Evolutionary conservation across 2,888 invertebrate genomes (phyloP).

Genomic region (Lepidonotus clava): DNA sequence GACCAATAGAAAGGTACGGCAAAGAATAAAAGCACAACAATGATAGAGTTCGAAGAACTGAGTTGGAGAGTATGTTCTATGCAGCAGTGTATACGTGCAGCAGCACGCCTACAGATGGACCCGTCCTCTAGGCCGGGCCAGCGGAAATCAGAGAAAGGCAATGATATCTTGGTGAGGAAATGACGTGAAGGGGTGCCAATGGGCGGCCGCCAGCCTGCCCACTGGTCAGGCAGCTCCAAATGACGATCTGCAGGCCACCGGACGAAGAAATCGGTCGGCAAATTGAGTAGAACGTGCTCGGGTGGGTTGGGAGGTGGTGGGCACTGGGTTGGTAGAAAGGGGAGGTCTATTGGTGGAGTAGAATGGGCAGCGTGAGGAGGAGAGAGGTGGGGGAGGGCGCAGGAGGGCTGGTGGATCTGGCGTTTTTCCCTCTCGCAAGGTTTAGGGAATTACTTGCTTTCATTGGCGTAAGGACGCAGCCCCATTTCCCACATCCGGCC

Average conservation of each 20-base stretch:
- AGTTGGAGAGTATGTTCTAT: background rate
- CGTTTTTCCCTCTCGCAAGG: background rate
- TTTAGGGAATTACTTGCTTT: background rate
- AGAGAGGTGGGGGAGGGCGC: background rate
- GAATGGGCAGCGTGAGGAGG: background rate
- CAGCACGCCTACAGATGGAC: background rate
- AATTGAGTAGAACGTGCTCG: background rate
- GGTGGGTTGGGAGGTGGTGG: background rate
- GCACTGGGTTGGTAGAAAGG: background rate
- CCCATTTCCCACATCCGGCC: conserved; percentile 1
- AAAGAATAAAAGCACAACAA: background rate
- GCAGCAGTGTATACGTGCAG: background rate
- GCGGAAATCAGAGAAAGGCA: background rate
- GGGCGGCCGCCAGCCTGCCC: background rate
- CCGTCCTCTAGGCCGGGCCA: background rate
- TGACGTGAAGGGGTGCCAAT: background rate
- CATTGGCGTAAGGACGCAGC: too few species aligned
- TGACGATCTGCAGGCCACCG: background rate
- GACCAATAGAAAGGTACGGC: background rate
- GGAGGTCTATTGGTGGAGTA: background rate
- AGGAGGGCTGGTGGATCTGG: background rate
- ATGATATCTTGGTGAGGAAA: background rate
- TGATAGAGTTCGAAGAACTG: background rate
- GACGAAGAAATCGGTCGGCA: background rate
- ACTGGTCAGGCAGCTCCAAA: background rate